phyloP scores from a whole-genome alignment of 2,888 invertebrate species.

The Eledona agricola region DNA sequence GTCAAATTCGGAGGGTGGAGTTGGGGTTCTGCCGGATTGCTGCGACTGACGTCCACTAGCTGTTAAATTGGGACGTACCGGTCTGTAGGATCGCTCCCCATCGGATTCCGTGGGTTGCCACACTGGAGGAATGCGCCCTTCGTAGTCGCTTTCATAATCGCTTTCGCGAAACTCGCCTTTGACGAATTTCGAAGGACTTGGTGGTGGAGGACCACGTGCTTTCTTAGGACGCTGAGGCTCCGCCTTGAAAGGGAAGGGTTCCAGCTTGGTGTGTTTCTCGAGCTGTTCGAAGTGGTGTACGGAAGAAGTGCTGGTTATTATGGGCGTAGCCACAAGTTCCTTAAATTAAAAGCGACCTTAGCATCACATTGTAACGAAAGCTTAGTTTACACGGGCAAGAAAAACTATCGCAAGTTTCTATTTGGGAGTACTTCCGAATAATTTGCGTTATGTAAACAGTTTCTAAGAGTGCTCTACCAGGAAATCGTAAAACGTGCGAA shows the following conservation, averaged over 20 bases:
- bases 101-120: conserved; percentile 69
- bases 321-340: conserved; percentile 67
- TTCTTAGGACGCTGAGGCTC: conserved; percentile 58
- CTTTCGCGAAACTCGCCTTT: conserved; percentile 73
- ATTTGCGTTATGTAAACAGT: too few relatives aligned
- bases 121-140: conserved; percentile 69
- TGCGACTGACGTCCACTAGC: conserved; percentile 63
- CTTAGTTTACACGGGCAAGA: too few relatives aligned
- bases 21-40: conserved; percentile 64
- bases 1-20: conserved; percentile 70
- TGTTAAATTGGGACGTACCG: conserved; percentile 68
- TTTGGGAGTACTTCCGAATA: too few relatives aligned
- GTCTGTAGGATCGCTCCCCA: conserved; percentile 67
- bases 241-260: conserved; percentile 63
- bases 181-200: conserved; percentile 73
- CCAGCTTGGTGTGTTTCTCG: conserved; percentile 58
- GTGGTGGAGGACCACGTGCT: conserved; percentile 64
- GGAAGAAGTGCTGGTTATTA: conserved; percentile 62
- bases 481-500: too few relatives aligned
- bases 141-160: conserved; percentile 78
- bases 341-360: conserved; percentile 56
- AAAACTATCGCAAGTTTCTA: too few relatives aligned
- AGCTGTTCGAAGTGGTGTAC: conserved; percentile 56
- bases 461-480: too few relatives aligned
- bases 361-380: too few relatives aligned